Evolutionary conservation across 2,888 invertebrate genomes (phyloP).

Genomic region (Rhagonycha lutea): DNA sequence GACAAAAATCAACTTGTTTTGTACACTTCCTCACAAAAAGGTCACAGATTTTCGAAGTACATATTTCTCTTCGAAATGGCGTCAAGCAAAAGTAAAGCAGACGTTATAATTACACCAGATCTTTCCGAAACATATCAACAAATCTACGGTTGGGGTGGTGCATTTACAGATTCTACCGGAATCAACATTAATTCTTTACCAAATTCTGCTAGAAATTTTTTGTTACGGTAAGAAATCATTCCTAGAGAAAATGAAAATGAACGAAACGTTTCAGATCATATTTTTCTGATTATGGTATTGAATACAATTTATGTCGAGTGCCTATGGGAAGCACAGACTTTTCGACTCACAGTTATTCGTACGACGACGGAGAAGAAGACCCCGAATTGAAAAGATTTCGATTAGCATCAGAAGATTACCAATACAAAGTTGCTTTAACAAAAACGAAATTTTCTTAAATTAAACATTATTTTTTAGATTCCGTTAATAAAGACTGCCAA

Average conservation of each 20-base stretch:
- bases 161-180: not conserved
- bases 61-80: not conserved
- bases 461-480: constrained; percentile 36
- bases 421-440: not conserved
- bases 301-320: constrained; percentile 78
- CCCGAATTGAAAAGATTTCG: not conserved
- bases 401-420: not conserved
- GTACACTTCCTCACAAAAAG: not conserved
- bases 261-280: not conserved
- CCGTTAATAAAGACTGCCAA: constrained; percentile 43
- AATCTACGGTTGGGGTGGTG: not conserved
- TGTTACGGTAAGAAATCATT: not conserved
- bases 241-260: not conserved
- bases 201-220: not conserved
- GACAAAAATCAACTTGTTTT: not conserved
- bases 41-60: not conserved
- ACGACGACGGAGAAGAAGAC: constrained; percentile 66
- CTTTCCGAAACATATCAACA: not conserved
- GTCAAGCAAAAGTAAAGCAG: not conserved
- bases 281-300: constrained; percentile 60
- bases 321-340: constrained; percentile 89
- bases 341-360: constrained; percentile 78
- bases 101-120: not conserved
- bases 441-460: not conserved
- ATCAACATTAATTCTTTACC: not conserved